Conservation (phyloP, 2,888 invertebrate species). For the Drosophila nr. perissopoda region DNA sequence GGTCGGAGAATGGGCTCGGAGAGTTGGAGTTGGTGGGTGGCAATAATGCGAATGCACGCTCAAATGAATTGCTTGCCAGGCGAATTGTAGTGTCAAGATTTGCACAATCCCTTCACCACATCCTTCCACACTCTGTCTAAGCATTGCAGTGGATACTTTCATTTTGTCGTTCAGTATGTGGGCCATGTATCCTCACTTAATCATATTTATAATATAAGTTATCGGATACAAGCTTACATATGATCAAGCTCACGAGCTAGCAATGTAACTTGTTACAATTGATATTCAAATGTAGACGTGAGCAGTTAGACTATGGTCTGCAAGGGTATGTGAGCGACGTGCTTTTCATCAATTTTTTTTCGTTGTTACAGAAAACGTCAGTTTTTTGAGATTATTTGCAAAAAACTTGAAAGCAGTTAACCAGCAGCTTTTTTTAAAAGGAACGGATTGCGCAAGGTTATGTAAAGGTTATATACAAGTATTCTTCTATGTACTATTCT, state of each 20-base stretch:
- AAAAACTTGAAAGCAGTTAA: conserved; percentile 61
- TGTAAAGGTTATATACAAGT: neutral
- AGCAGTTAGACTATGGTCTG: no score
- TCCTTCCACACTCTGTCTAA: conserved; percentile 6
- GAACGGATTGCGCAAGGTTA: neutral
- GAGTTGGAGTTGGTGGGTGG: conserved; percentile 11
- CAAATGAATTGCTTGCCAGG: conserved; percentile 72
- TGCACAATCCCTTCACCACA: conserved; percentile 4
- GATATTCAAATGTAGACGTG: neutral
- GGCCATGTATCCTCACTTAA: neutral
- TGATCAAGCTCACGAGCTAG: neutral
- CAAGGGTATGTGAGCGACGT: neutral
- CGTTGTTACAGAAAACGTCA: conserved; percentile 29
- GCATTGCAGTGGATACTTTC: neutral
- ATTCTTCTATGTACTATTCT: neutral
- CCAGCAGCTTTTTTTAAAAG: conserved; percentile 15
- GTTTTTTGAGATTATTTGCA: conserved; percentile 55
- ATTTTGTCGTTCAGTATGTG: neutral
- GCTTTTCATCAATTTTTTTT: neutral
- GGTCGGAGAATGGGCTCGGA: neutral
- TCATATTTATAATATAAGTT: neutral
- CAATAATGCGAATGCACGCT: conserved; percentile 39
- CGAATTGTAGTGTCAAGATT: conserved; percentile 42
- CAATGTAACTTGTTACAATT: neutral
- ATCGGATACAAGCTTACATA: neutral